Evolutionary conservation across 2,888 invertebrate species (phyloP), one percentile per base, ranked within the genome.

Genomic region (Macaria notata): DNA sequence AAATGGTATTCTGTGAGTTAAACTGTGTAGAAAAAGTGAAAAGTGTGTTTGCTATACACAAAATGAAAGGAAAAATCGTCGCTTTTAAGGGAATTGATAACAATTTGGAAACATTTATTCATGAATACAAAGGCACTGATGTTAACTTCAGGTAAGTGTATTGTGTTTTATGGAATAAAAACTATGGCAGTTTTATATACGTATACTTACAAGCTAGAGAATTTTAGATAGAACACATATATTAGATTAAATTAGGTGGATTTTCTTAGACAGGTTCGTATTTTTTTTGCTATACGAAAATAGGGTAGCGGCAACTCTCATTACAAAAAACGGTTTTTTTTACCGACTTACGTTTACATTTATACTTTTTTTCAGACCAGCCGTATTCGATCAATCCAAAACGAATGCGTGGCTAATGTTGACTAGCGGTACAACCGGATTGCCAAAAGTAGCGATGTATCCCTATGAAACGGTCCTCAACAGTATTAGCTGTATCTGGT

Each of bases 391-490:
- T 59, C 72, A 72, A 3, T 64, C 66, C 0, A 66, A 71, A 63
- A 76, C 64, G 3, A 55, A 68, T 9, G 79, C 79, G 1, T 83
- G 79, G 80, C 59, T 83, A 36, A 74, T 81, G 67, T 49, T 82
- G 43, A 83, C 83, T 5, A 84, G 82, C 51, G 83, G 83, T 3
- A 81, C 83, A 2, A 83, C 83, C 0, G 83, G 82, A 4, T 46
- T 65, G 3, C 80, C 83, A 0, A 83, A 83, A 71, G 72, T 77
- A 4, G 78, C 76, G 0, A 57, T 73, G 4, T 69, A 80, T 46
- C 69, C 80, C 3, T 82, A 61, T 60, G 73, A 70, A n/a, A 76
- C 68, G 19, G 49, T 81, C 29, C 65, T 75, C 4, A 73, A 72
- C 38, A 72, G 68, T 29, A 46, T 81, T 9, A 59, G 65, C 4